Evolutionary conservation across 2,888 invertebrate species (phyloP).

Genomic region (Prostheceraeus crozeri): DNA sequence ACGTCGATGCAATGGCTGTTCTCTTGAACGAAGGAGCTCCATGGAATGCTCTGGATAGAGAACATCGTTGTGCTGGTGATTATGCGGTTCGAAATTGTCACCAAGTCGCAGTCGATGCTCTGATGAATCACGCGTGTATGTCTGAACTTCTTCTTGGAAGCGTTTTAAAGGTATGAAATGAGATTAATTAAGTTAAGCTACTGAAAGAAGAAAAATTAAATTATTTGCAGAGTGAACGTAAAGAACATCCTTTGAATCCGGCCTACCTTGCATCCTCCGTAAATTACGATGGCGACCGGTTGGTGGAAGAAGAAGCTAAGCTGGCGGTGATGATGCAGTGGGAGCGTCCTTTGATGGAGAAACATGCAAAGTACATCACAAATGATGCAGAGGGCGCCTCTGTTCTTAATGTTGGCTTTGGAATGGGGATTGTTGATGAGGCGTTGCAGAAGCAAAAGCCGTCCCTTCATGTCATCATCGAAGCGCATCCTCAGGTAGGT

Average conservation of each 20-base stretch:
- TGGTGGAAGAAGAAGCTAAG: slow-evolving; percentile 26
- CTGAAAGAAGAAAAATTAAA: not conserved
- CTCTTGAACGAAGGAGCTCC: slow-evolving; percentile 37
- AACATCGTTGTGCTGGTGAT: slow-evolving; percentile 37
- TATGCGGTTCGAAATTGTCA: slow-evolving; percentile 37
- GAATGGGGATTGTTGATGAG: slow-evolving; percentile 38
- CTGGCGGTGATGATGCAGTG: slow-evolving; percentile 39
- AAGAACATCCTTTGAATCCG: slow-evolving; percentile 20
- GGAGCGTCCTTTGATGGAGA: slow-evolving; percentile 37
- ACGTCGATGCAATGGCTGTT: slow-evolving; percentile 26
- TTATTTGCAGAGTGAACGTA: too few species aligned
- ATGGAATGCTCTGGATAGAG: slow-evolving; percentile 38
- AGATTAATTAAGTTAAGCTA: not conserved
- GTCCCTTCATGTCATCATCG: slow-evolving; percentile 32
- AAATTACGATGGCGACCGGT: slow-evolving; percentile 3
- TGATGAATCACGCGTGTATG: slow-evolving; percentile 32
- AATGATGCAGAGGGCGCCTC: not conserved
- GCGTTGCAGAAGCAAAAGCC: slow-evolving; percentile 32
- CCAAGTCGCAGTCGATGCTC: slow-evolving; percentile 31
- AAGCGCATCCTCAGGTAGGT: slow-evolving; percentile 36
- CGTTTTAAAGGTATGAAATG: slow-evolving; percentile 26
- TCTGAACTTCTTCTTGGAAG: slow-evolving; percentile 35
- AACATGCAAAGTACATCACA: slow-evolving; percentile 36
- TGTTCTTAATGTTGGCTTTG: slow-evolving; percentile 38
- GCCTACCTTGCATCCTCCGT: slow-evolving; percentile 8